Evolutionary conservation across 2,797 vertebrate genomes (phyloP), one percentile per base, ranked within the genome.

Genomic region (Platyrinchus mystaceus): DNA sequence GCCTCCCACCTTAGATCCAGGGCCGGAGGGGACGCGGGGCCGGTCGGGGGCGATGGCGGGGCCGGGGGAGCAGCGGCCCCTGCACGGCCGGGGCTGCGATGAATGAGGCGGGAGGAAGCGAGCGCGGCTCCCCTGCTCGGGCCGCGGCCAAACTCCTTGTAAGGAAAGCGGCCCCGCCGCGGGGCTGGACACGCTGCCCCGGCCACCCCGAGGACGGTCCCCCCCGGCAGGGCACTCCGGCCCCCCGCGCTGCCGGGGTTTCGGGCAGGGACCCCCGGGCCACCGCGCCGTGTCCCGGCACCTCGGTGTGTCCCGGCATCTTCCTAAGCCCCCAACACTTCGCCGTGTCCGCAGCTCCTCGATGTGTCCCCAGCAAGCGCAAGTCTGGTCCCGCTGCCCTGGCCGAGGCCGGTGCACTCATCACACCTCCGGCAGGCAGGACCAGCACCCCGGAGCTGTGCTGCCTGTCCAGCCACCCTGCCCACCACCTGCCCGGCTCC

Each of bases 101-200:
- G 96, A 94, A 96, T 96, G 97, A 97, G 93, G 90, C 96, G 27
- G 94, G 50, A 19, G 80, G 90, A 73, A 46, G 90, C 80, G 73
- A 82, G 44, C 3, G 55, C 53, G 6, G 70, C 58, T 76, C 71
- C 73, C 44, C 89, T 56, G 84, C 93, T 93, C 95, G 84, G 93
- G 89, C 66, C 81, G 55, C 85, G 62, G 96, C 97, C 97, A 90
- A 96, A 82, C 94, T 97, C 98, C 98, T 98, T 98, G 97, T 98
- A 98, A 98, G 98, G 98, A 94, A 96, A 89, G 89, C 83, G 37
- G 93, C 94, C 34, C 77, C 85, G 55, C 88, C 69, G 79, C 84
- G 63, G 63, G 37, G 71, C 86, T 17, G 86, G 96, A 79, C 84
- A 89, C n/a, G 37, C 77, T 88, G 81, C 21, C 73, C 66, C 13